Evolutionary conservation across 2,888 invertebrate genomes (phyloP), one percentile per base, ranked within the genome.

Genomic region (Hololepta plana): DNA sequence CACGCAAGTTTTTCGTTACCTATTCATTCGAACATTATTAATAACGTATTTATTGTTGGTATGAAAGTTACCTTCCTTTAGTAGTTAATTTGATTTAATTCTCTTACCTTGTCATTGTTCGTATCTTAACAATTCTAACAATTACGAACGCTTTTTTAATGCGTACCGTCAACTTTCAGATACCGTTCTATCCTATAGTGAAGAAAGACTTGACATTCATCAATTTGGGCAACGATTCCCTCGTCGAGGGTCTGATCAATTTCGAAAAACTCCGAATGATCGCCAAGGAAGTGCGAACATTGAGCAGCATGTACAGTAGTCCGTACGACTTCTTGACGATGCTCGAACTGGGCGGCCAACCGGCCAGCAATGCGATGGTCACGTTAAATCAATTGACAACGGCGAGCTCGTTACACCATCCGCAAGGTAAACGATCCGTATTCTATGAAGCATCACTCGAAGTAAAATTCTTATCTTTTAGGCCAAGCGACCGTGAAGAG

Each of bases 181-280:
- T 85, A 48, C 85, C 85, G 24, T 87, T 87, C 53, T 87, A 85
- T 56, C 85, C 85, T 20, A 82, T 87, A 22, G 85, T 85, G 4
- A 82, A 82, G 46, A 85, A 85, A 59, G 98, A 99, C 58, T 64
- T 99, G 39, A 96, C 95, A 5, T 98, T 98, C 47, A 95, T 98
- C 39, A 87, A 98, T 57, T 67, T 95, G 38, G 96, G 96, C 17
- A 98, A 98, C 57, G 85, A 93, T 47, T 82, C 87, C 1, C 67
- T 72, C 46, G 77, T 88, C 3, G 88, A 90, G 49, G 70, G 72
- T 29, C 64, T 90, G 50, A 77, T 93, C 2, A 98, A 99, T 57
- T 98, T 98, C 50, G 98, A 98, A 54, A 98, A 98, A 52, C 61
- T 98, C 32, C 66, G 98, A 38, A 95, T 98, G 91, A 87, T 98